phyloP scores from a whole-genome alignment of 2,888 invertebrate species.

The Drosophila merina region DNA sequence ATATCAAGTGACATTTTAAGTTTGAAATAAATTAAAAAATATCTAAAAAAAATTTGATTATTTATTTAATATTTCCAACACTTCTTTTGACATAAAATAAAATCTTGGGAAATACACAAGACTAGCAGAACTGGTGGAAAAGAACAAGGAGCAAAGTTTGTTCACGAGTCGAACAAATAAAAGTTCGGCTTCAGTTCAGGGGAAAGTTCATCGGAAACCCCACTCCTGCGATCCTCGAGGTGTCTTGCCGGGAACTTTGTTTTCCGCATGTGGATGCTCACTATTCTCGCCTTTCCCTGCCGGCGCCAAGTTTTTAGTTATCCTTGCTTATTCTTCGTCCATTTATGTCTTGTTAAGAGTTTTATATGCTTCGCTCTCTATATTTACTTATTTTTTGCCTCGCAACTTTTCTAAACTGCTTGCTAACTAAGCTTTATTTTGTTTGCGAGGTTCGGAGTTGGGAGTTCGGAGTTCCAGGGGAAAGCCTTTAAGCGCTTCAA shows the following conservation, averaged over 20 bases:
- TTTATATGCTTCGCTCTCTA: conserved; percentile 71
- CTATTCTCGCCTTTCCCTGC: conserved; percentile 1
- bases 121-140: conserved; percentile 19
- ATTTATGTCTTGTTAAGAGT: conserved; percentile 79
- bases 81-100: conserved; percentile 52
- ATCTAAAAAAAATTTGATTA: too few relatives aligned
- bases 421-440: conserved; percentile 61
- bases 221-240: conserved; percentile 52
- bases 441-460: conserved; percentile 15
- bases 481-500: conserved; percentile 47
- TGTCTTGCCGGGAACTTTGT: conserved; percentile 64
- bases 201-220: conserved; percentile 29
- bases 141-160: conserved; percentile 54
- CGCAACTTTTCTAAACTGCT: conserved; percentile 64
- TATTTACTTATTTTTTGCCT: conserved; percentile 64
- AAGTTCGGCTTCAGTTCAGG: conserved; percentile 64
- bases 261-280: conserved; percentile 16
- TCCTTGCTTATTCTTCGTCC: conserved; percentile 52
- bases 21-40: too few relatives aligned
- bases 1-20: too few relatives aligned
- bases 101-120: conserved; percentile 44
- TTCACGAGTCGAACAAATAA: conserved; percentile 71
- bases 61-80: conserved; percentile 6
- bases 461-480: not conserved
- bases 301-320: conserved; percentile 45